Evolutionary conservation across 2,113 vertebrate species (phyloP).

Genomic region (Lynx canadensis): DNA sequence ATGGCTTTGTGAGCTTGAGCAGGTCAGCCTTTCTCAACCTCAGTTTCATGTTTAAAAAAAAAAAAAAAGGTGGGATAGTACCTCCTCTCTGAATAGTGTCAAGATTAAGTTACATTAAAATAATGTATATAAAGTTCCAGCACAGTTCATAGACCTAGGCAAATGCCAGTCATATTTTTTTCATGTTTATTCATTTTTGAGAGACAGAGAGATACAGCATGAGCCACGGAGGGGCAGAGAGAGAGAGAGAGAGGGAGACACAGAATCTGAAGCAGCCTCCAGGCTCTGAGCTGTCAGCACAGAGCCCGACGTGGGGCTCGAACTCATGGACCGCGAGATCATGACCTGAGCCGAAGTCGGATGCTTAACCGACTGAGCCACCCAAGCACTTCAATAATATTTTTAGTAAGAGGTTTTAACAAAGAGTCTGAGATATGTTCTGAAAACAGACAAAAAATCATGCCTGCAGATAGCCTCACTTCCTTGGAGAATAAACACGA

Average conservation of each 20-base stretch:
- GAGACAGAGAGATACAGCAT: too few relatives aligned
- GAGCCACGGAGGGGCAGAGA: too few relatives aligned
- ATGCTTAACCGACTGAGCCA: too few relatives aligned
- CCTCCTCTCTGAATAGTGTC: not conserved
- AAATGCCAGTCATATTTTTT: not conserved
- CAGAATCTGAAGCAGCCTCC: too few relatives aligned
- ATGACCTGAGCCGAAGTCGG: too few relatives aligned
- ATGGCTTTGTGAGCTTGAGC: not conserved
- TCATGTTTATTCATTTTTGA: too few relatives aligned
- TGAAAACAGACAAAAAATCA: not conserved
- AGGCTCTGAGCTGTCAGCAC: too few relatives aligned
- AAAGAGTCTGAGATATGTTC: not conserved
- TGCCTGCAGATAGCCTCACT: not conserved
- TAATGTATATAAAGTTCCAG: not conserved
- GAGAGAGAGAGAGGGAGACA: too few relatives aligned
- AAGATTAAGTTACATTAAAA: not conserved
- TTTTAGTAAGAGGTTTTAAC: slow-evolving; percentile 22
- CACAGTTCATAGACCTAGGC: not conserved
- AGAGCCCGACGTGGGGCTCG: too few relatives aligned
- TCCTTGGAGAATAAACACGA: not conserved
- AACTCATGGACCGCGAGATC: too few relatives aligned
- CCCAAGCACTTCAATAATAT: not conserved
- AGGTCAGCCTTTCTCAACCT: not conserved
- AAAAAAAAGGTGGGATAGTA: not conserved
- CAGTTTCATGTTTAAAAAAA: not conserved